Evolutionary conservation across 2,888 invertebrate species (phyloP), one percentile per base, ranked within the genome.

Genomic region (Melangyna quadrimaculata): DNA sequence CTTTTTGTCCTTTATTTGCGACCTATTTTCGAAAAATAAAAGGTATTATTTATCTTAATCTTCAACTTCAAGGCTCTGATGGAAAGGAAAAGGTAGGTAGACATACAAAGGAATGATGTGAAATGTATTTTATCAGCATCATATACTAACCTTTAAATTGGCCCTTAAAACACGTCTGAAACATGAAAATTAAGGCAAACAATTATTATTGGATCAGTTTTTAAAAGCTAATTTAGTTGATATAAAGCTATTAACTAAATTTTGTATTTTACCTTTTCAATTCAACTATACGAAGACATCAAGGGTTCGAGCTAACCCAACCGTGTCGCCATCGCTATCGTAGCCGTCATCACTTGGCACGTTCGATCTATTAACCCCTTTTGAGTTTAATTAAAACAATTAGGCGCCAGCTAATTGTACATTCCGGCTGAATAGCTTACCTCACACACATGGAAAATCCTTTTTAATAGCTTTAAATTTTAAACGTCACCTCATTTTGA

Each of bases 391-490:
- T 67, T 51, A 51, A 67, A 67, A 67, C 67, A 67, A 67, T 67
- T 67, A 51, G 78, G 78, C 69, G 69, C 43, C 73, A 67, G 45
- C 45, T 72, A 72, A 72, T 82, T 78, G 53, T 53, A 59, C 17
- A 82, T 73, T 78, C 37, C 45, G 27, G 22, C 65, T 32, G 71
- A 57, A 67, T 65, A 32, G 29, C 48, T 59, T 51, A 17, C 14
- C 65, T 27, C 65, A 67, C 67, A 67, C 67, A 67, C 29, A 29
- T 19, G 24, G 40, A 24, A 79, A 73, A 69, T 55, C 72, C 78
- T 72, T 78, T 27, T 40, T 73, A 78, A 78, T 73, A 55, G 82
- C 78, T 55, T 78, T 59, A 59, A 59, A 48, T 69, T 78, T 83
- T 37, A 70, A 78, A 71, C 67, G 71, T 63, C 77, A 57, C 51